Percentiles rank a stretch among this genome's conserved stretches.
These are phyloP conservation scores for Axis porcinus DNA, from an alignment of 2,113 vertebrate species.

Conservation along the genomic window DNA sequence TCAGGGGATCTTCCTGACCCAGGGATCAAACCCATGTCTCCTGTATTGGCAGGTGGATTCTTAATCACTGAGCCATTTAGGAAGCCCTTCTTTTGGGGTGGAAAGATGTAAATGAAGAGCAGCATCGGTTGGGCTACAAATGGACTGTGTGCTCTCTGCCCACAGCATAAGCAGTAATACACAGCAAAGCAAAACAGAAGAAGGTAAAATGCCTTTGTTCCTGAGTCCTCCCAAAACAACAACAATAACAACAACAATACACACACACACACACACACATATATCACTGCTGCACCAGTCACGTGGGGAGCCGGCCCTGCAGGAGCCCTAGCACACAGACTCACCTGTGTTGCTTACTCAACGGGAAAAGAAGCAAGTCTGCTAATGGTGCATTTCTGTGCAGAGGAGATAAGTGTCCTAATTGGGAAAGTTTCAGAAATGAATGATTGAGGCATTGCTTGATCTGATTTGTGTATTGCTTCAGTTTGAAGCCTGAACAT, in stretches of 20 bases:
- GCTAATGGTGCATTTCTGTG: background rate
- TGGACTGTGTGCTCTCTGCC: background rate
- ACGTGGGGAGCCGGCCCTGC: background rate
- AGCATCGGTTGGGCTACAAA: background rate
- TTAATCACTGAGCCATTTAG: background rate
- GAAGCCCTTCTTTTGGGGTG: background rate
- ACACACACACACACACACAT: fast-evolving
- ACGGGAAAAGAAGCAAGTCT: background rate
- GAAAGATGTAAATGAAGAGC: background rate
- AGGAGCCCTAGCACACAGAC: background rate
- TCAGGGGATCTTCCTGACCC: background rate
- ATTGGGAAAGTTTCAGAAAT: background rate
- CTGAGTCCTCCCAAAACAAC: background rate
- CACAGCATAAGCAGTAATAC: background rate
- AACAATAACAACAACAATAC: background rate
- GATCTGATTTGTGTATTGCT: background rate
- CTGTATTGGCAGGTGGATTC: background rate
- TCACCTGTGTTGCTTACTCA: background rate
- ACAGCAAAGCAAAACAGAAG: background rate
- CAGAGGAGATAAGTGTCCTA: constrained; percentile 31
- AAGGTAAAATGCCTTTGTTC: background rate
- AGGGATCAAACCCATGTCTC: background rate
- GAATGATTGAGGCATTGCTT: background rate
- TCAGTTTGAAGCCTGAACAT: background rate
- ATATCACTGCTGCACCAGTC: fast-evolving